These are phyloP conservation scores for Eupeodes latifasciatus DNA, from an alignment of 2,888 invertebrate species.

Conservation along the genomic window DNA sequence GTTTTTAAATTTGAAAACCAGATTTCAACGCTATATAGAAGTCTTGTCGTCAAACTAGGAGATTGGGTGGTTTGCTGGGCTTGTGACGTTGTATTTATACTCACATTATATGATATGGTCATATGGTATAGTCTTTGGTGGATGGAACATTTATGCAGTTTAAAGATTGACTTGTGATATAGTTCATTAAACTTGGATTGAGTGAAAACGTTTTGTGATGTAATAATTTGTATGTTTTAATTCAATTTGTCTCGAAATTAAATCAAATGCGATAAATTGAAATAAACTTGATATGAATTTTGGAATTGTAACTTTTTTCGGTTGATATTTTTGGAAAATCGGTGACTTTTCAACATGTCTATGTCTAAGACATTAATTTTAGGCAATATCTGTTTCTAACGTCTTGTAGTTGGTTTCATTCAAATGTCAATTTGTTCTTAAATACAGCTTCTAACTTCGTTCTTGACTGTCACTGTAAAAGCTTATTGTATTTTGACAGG, in stretches of 20 bases:
- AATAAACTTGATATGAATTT: too few relatives aligned
- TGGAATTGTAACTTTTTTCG: too few relatives aligned
- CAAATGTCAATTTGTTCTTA: too few relatives aligned
- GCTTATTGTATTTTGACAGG: too few relatives aligned
- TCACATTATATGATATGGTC: neutral
- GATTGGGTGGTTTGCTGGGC: slow-evolving; percentile 51
- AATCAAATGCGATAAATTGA: neutral
- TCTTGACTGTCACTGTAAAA: too few relatives aligned
- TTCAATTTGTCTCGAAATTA: neutral
- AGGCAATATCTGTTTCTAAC: too few relatives aligned
- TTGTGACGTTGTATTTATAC: slow-evolving; percentile 2
- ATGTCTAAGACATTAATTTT: too few relatives aligned
- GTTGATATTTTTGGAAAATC: too few relatives aligned
- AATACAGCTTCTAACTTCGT: too few relatives aligned
- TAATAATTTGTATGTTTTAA: slow-evolving; percentile 11
- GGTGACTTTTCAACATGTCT: too few relatives aligned
- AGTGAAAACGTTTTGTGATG: slow-evolving; percentile 61
- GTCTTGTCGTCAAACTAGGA: slow-evolving; percentile 61
- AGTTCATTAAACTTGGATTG: slow-evolving; percentile 59
- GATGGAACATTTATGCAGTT: slow-evolving; percentile 3
- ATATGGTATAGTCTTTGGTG: neutral
- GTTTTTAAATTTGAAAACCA: slow-evolving; percentile 35
- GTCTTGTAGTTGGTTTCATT: too few relatives aligned
- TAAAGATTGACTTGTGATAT: slow-evolving; percentile 25
- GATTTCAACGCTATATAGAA: slow-evolving; percentile 53